Evolutionary conservation across 2,888 invertebrate genomes (phyloP), one percentile per base, ranked within the genome.

Genomic region (Patella caerulea): DNA sequence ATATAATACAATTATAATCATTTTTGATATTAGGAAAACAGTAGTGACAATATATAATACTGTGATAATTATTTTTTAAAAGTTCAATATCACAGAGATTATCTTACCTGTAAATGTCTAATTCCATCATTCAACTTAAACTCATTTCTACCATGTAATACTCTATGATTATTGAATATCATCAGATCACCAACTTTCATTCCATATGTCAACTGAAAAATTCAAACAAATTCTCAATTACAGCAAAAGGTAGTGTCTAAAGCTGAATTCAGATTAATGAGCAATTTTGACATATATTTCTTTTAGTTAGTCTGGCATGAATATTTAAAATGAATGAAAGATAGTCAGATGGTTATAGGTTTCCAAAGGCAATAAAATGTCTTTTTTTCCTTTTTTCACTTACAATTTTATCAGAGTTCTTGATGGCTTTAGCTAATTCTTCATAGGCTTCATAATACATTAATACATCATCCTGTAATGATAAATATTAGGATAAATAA

Each of bases 151-250:
- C 84, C 89, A 82, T 90, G 90, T 54, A 90, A 81, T 70, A 90
- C 82, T 71, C 90, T 82, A 24, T 89, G 83, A 77, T 90, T 90
- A 82, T 90, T 91, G 79, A 90, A 90, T 9, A 83, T 78, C 34
- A 89, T 76, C 59, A 89, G 72, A 74, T 90, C 90, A n/a, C 90
- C 90, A 0, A 82, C 84, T 52, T 80, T 75, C 70, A 90, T 71
- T n/a, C 81, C 76, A 52, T 84, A 82, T 54, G 83, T 81, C 17
- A 86, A 77, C 89, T 89, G 80, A 69, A 82, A 71, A 65, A n/a
- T 55, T 54, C 4, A 69, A 74, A 59, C 11, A 74, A 54, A 55
- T 24, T 56, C 24, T 55, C 73, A 19, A 73, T 56, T 73, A 73
- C 73, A 29, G 56, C 73, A 34, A 34, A 34, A 34, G 3, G 34